A percentile compares a stretch with the other conserved stretches of the same genome.
phyloP scores from a whole-genome alignment of 2,888 invertebrate genomes.

The Eupithecia centaureata region DNA sequence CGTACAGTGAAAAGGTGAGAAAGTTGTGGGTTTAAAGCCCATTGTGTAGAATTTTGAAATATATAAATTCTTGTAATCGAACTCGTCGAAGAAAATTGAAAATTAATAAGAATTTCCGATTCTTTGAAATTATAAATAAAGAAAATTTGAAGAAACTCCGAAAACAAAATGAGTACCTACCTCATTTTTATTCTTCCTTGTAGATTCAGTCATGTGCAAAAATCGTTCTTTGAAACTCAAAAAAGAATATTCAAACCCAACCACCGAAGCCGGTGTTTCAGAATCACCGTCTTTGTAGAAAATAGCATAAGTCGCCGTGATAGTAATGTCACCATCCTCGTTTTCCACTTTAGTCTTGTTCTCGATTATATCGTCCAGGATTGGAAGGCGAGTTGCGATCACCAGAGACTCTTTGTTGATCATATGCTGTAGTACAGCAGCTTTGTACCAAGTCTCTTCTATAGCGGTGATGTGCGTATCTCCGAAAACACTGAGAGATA shows the following conservation, averaged over 20 bases:
- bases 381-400: slow-evolving; percentile 88
- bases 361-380: slow-evolving; percentile 67
- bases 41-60: background rate
- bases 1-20: background rate
- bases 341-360: slow-evolving; percentile 65
- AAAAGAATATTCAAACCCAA: slow-evolving; percentile 93
- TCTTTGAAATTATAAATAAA: too few relatives aligned
- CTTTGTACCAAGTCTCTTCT: slow-evolving; percentile 96
- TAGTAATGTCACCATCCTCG: slow-evolving; percentile 83
- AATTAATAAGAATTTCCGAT: too few relatives aligned
- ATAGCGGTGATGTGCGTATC: slow-evolving; percentile 89
- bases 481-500: slow-evolving; percentile 86
- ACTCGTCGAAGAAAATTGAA: background rate
- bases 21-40: background rate
- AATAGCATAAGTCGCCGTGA: slow-evolving; percentile 93
- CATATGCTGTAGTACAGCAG: slow-evolving; percentile 93
- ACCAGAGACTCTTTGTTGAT: slow-evolving; percentile 90
- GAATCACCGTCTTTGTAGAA: slow-evolving; percentile 90
- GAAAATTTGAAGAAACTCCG: background rate
- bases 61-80: background rate
- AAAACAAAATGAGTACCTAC: slow-evolving; percentile 41
- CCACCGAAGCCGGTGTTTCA: slow-evolving; percentile 93
- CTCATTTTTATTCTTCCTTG: slow-evolving; percentile 49
- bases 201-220: slow-evolving; percentile 82
- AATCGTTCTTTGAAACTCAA: slow-evolving; percentile 87